phyloP scores from a whole-genome alignment of 2,797 vertebrate genomes.

The Lemur catta region DNA sequence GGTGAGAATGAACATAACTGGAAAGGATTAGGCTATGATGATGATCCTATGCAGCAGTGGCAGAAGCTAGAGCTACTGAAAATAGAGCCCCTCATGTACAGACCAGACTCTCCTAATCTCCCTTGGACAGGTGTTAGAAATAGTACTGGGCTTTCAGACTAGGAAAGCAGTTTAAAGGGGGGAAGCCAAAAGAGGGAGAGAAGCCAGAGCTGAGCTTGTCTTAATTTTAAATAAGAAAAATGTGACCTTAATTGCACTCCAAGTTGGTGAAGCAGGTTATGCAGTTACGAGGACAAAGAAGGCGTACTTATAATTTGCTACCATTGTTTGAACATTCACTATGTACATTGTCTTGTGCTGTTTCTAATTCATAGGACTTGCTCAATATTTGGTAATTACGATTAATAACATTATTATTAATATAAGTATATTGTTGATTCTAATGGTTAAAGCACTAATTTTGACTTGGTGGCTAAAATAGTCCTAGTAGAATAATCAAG shows the following conservation, averaged over 20 bases:
- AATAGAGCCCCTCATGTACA: background rate
- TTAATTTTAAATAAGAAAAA: conserved; percentile 47
- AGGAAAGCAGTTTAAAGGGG: background rate
- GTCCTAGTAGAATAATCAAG: conserved; percentile 7
- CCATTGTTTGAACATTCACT: background rate
- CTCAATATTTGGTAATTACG: background rate
- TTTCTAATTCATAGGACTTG: background rate
- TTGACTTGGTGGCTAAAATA: background rate
- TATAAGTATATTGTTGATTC: background rate
- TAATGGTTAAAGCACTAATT: background rate
- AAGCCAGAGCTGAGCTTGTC: background rate
- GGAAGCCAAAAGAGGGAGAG: background rate
- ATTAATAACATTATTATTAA: background rate
- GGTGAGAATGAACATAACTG: background rate
- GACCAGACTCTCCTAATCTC: background rate
- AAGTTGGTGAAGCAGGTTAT: background rate
- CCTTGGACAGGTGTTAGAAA: background rate
- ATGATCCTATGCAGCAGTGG: background rate
- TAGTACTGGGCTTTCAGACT: background rate
- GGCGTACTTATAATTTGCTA: background rate
- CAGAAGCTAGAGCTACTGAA: background rate
- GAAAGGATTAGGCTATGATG: background rate
- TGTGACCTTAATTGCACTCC: background rate
- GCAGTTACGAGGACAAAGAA: background rate
- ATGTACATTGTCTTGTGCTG: background rate